Conservation (phyloP, 2,113 vertebrate species). For the Fulmarus glacialis region DNA sequence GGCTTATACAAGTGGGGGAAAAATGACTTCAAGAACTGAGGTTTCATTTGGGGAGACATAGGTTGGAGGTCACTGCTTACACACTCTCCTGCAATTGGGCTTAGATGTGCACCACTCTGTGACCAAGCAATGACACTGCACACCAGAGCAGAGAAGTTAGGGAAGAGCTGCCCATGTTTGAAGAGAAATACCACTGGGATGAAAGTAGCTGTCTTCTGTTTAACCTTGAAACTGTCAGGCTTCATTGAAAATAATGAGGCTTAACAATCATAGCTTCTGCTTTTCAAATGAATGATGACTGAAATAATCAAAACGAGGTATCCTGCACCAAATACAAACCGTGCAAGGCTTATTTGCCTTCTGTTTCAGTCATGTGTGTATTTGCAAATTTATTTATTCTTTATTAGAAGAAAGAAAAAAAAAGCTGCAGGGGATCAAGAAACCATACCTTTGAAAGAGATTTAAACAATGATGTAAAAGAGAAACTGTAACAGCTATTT, state of each 20-base stretch:
- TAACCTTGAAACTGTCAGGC: constrained; percentile 71
- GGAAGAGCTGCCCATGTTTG: constrained; percentile 23
- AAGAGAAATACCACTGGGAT: constrained; percentile 65
- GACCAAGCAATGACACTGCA: constrained; percentile 40
- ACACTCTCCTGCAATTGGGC: neutral
- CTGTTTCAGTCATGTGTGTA: constrained; percentile 31
- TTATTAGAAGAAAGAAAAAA: neutral
- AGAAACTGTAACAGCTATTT: constrained; percentile 30
- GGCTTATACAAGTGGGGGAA: neutral
- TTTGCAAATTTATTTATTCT: constrained; percentile 28
- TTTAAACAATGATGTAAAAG: constrained; percentile 6
- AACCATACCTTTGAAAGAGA: neutral
- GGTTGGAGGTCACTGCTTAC: neutral
- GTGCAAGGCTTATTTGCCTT: constrained; percentile 10
- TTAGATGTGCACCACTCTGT: constrained; percentile 34
- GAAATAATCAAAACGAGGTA: constrained; percentile 59
- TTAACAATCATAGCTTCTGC: constrained; percentile 66
- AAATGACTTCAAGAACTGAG: neutral
- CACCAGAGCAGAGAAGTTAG: neutral
- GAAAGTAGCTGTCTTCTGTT: constrained; percentile 75
- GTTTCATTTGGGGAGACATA: neutral
- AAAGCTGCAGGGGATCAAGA: neutral
- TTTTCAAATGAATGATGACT: constrained; percentile 62
- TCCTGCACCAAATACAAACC: constrained; percentile 12
- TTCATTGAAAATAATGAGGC: constrained; percentile 74